Base-by-base conservation (phyloP, 2,797 vertebrate genomes). In the Brotogeris chrysoptera region DNA sequence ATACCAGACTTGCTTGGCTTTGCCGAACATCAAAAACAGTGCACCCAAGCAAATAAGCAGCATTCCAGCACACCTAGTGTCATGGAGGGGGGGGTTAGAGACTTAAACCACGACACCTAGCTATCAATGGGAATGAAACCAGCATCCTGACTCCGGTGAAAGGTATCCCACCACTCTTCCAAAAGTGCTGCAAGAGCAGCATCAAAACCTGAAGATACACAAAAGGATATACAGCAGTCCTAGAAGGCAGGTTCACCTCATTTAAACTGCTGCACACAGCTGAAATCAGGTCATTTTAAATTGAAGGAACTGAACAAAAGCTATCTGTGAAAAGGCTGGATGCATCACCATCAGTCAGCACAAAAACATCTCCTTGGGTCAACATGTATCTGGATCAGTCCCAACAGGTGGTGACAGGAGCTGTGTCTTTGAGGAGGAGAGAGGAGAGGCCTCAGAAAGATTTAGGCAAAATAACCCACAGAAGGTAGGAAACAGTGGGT, bases 401-500 rank as follows among this genome's bases (percentile, higher is more conserved):
- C 39, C 64, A 82, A 83, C 34, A 50, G 34, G 27, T 61, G 23
- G 43, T 30, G 60, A 50, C 80, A 92, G 72, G 13, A 71, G 41
- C 34, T 46, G 52, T 43, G 53, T 52, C 63, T 66, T 43, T 4
- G 1, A 63, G 20, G 18, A 34, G 20, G 23, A 46, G 24, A 30
- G 25, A 46, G 4, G 17, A 68, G 32, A 59, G 30, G 17, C 36
- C 53, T n/a, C 1, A 7, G n/a, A 57, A 86, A 20, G n/a, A 23
- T 10, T 70, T 2, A 24, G n/a, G 30, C 36, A 60, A 70, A 77
- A 23, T 16, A 88, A 36, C 3, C 0, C 14, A 1, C 38, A 69
- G 64, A 52, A 79, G 44, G 39, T 4, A 28, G 46, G 30, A 69
- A 53, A 1, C 1, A 0, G 11, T 1, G 1, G 8, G 15, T n/a